Percentiles rank a stretch among this genome's conserved stretches.
Evolutionary conservation across 2,113 vertebrate species (phyloP).

Genomic region (Ammodytes marinus): DNA sequence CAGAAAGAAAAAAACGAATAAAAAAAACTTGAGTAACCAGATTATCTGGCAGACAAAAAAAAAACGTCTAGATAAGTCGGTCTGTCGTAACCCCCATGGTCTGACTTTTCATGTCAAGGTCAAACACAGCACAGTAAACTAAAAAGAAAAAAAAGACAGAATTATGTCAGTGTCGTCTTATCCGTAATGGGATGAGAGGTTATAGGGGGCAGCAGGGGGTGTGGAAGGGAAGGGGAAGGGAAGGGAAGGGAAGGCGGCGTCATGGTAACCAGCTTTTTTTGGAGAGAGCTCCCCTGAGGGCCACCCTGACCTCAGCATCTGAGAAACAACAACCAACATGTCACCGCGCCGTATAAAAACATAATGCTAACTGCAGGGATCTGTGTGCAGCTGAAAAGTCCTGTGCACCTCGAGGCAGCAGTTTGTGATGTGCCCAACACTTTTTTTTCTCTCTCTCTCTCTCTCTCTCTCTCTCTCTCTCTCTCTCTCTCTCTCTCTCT

Average conservation of each 20-base stretch:
- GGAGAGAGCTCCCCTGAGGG: constrained; percentile 49
- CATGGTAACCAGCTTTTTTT: constrained; percentile 59
- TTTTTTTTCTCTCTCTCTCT: neutral
- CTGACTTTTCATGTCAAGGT: constrained; percentile 11
- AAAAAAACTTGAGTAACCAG: neutral
- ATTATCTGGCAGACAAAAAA: constrained; percentile 20
- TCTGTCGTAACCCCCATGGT: neutral
- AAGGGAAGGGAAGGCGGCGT: constrained; percentile 28
- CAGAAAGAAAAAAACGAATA: neutral
- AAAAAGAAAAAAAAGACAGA: constrained; percentile 1
- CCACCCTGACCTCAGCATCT: constrained; percentile 63
- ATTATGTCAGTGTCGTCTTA: constrained; percentile 22
- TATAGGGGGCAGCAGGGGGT: neutral
- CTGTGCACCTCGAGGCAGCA: neutral
- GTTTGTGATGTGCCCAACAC: neutral
- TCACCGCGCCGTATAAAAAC: constrained; percentile 32
- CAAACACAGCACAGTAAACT: constrained; percentile 6
- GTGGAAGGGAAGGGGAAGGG: constrained; percentile 38
- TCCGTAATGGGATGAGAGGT: constrained; percentile 29
- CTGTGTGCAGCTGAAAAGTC: constrained; percentile 20
- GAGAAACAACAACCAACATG: constrained; percentile 34
- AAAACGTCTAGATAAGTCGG: neutral
- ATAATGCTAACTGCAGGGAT: neutral
- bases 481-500: neutral
- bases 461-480: neutral